Percentiles rank a stretch among this genome's conserved stretches.
Evolutionary conservation across 2,888 invertebrate species (phyloP).

Genomic region (Myathropa florea): DNA sequence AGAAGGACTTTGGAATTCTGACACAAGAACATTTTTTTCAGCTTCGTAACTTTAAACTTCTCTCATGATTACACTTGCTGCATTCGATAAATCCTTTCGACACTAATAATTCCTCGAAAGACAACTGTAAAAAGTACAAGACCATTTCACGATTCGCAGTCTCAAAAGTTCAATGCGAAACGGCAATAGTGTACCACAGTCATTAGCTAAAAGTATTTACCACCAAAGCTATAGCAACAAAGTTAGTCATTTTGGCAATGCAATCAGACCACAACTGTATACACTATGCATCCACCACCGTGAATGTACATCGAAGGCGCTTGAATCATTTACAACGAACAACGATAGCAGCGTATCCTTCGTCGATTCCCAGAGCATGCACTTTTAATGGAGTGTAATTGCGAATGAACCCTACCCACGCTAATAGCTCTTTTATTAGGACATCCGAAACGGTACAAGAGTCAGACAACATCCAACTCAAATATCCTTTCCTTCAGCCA

Average conservation of each 20-base stretch:
- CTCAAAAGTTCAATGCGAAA: no score
- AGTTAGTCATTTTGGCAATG: not conserved
- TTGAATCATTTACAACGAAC: constrained; percentile 13
- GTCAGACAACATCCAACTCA: constrained; percentile 6
- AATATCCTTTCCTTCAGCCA: constrained; percentile 26
- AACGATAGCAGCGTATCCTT: not conserved
- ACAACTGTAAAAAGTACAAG: no score
- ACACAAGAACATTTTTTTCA: no score
- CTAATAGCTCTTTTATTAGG: constrained; percentile 65
- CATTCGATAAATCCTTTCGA: no score
- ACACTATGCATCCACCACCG: not conserved
- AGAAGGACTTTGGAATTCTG: no score
- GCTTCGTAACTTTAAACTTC: no score
- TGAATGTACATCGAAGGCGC: not conserved
- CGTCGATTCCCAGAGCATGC: constrained; percentile 42
- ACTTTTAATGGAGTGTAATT: constrained; percentile 67
- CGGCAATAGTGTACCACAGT: no score
- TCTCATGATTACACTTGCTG: no score
- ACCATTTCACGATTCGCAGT: no score
- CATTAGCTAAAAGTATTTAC: no score
- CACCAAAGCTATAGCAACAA: not conserved
- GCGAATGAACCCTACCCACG: constrained; percentile 56
- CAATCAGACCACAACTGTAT: not conserved
- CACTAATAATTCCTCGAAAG: no score
- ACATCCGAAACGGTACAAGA: constrained; percentile 32